Conservation (phyloP, 2,888 invertebrate species). For the Gryllus longicercus region DNA sequence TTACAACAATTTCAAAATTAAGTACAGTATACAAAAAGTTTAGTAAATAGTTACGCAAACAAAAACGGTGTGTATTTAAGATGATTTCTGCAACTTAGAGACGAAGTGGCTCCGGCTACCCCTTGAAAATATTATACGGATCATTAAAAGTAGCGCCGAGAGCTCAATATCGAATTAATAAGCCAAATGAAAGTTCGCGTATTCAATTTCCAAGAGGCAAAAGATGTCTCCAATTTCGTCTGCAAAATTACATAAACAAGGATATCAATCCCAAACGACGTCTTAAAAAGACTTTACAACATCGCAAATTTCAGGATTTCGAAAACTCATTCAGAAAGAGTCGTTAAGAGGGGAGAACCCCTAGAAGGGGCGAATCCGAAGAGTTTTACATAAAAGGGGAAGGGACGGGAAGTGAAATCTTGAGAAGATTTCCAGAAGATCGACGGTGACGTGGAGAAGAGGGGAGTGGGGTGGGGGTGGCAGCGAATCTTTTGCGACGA, state of each 20-base stretch:
- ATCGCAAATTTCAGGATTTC: constrained; percentile 6
- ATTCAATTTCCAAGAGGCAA: neutral
- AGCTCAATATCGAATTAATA: constrained; percentile 5
- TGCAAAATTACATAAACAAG: constrained; percentile 6
- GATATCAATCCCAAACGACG: neutral
- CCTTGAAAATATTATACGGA: neutral
- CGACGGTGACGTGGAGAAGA: neutral
- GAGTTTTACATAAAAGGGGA: constrained; percentile 17
- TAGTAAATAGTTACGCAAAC: too few species aligned
- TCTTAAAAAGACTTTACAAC: constrained; percentile 6
- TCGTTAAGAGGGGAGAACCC: neutral
- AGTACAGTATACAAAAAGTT: too few species aligned
- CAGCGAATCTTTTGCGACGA: neutral
- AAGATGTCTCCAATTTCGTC: constrained; percentile 17
- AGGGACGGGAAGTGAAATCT: constrained; percentile 12
- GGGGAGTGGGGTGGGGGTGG: neutral
- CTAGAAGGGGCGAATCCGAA: neutral
- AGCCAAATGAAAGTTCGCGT: neutral
- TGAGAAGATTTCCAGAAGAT: neutral
- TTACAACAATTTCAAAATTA: too few species aligned
- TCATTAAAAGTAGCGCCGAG: neutral
- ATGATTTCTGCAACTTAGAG: too few species aligned
- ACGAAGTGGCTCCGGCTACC: too few species aligned
- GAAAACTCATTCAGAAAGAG: constrained; percentile 17
- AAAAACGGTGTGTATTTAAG: too few species aligned